Conservation (phyloP, 2,113 vertebrate genomes). For the Tamias sibiricus region DNA sequence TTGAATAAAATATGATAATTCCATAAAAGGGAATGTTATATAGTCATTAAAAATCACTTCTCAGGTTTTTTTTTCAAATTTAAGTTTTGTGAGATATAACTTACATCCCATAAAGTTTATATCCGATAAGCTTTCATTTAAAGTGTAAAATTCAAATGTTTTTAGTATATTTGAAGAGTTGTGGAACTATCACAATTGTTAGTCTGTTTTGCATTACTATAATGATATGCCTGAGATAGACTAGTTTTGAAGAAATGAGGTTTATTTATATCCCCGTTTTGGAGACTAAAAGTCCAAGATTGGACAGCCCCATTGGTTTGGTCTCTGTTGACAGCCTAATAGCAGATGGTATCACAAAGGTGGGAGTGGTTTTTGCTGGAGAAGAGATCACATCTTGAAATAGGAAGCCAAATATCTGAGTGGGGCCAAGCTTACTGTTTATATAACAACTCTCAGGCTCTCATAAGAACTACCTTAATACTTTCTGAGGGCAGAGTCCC, state of each 20-base stretch:
- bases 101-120: neutral
- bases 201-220: neutral
- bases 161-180: constrained; percentile 27
- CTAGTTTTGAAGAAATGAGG: neutral
- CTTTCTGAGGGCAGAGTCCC: neutral
- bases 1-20: constrained; percentile 23
- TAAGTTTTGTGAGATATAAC: neutral
- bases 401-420: neutral
- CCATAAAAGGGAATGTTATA: constrained; percentile 16
- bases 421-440: neutral
- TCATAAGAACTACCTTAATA: neutral
- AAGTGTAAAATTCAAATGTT: constrained; percentile 30
- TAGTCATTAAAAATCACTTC: constrained; percentile 36
- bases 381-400: neutral
- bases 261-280: neutral
- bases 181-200: neutral
- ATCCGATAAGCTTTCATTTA: neutral
- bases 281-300: neutral
- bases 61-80: neutral
- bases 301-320: neutral
- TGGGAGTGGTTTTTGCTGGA: neutral
- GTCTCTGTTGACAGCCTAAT: neutral
- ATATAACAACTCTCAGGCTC: neutral
- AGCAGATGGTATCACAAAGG: neutral
- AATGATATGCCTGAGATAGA: neutral